A percentile compares a stretch with the other conserved stretches of the same genome.
Evolutionary conservation across 1,140 invertebrate genomes (phyloP).

Genomic region (Alviniconcha marisindica): DNA sequence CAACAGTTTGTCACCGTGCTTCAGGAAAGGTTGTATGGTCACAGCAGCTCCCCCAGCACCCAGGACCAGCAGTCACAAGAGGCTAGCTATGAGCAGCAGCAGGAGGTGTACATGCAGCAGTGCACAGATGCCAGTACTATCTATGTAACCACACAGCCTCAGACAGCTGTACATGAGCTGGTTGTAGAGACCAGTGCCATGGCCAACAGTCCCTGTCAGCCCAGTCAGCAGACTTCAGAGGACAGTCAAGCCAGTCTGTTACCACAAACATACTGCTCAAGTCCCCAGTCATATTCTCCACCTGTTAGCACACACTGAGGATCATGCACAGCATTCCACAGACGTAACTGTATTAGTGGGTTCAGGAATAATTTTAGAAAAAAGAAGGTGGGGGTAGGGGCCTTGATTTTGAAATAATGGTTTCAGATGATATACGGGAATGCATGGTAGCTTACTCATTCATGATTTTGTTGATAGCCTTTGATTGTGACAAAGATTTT

Average conservation of each 20-base stretch:
- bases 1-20: background rate
- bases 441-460: too few relatives aligned
- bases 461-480: too few relatives aligned
- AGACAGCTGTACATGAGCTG: background rate
- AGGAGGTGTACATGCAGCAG: background rate
- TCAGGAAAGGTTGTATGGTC: constrained; percentile 6
- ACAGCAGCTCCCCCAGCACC: background rate
- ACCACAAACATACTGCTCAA: constrained; percentile 36
- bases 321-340: too few relatives aligned
- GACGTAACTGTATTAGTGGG: too few relatives aligned
- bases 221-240: background rate
- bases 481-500: too few relatives aligned
- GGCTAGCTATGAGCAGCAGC: background rate
- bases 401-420: too few relatives aligned
- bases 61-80: background rate
- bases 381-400: too few relatives aligned
- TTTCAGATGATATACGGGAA: too few relatives aligned
- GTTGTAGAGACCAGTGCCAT: constrained; percentile 7
- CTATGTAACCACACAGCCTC: background rate
- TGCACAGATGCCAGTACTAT: background rate
- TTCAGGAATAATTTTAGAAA: too few relatives aligned
- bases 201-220: background rate
- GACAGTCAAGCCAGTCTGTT: constrained; percentile 16
- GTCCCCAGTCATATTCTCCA: background rate
- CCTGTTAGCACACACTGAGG: background rate